Base-by-base conservation (phyloP, 2,113 vertebrate species). In the Boulengeromyrus knoepffleri region DNA sequence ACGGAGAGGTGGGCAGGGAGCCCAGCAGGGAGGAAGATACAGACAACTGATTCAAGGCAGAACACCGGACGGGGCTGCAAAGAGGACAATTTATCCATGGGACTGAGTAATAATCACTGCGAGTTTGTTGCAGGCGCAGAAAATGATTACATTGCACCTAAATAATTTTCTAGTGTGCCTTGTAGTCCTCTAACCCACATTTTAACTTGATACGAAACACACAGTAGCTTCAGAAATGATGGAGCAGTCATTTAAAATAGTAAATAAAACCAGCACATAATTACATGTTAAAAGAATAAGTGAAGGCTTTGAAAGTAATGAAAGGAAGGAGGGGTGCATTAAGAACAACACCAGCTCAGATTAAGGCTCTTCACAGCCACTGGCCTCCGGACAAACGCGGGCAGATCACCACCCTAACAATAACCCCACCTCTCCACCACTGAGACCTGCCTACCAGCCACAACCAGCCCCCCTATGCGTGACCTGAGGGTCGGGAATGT, bases 321-420 rank as follows among this genome's bases (percentile, higher is more conserved):
- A 21, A 53, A 53, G 47, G 0, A 3, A 5, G 49, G 46, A n/a
- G 4, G 31, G 31, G 31, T 31, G 0, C 2, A 39, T 17, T 19
- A 39, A 58, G 56, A 87, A 58, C 50, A 53, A 3, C 52, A 56
- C 27, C 12, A 8, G 19, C 17, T 53, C 15, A 87, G 27, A 47
- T 85, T 27, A 87, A 87, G 5, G 15, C 31, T 13, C 47, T 39
- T 56, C 7, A 87, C 13, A 0, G 5, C 31, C 27, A 21, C 49
- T 19, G 85, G 42, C 21, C 42, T 42, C 80, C 2, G 21, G 91
- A 91, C 24, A 45, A 21, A 92, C 74, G 90, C 88, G 91, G 66
- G 88, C 85, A 88, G 89, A 92, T 93, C 94, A 94, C 92, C 88
- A 89, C 92, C 92, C 92, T 94, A 93, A 92, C 90, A 90, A 88